Conservation (phyloP, 1,140 invertebrate genomes). For the Vanessa tameamea region DNA sequence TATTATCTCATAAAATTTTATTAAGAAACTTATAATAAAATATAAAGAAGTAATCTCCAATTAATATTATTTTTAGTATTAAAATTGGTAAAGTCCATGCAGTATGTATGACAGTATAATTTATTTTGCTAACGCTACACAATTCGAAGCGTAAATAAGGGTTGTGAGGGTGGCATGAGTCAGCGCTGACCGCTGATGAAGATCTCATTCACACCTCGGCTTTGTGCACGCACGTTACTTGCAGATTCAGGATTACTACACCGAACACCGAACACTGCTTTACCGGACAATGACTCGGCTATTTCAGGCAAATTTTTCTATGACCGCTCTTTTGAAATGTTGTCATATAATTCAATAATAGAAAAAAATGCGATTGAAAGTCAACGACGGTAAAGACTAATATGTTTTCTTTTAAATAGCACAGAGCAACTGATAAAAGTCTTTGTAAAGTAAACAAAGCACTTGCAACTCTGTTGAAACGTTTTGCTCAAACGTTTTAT, state of each 20-base stretch:
- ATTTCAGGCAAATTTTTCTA: slow-evolving; percentile 4
- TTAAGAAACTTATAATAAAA: too few relatives aligned
- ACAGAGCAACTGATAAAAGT: too few relatives aligned
- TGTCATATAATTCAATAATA: neutral
- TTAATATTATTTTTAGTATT: too few relatives aligned
- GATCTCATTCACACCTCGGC: slow-evolving; percentile 52
- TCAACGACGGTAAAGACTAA: too few relatives aligned
- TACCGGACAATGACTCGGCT: slow-evolving; percentile 19
- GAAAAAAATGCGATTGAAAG: too few relatives aligned
- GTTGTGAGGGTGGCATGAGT: slow-evolving; percentile 47
- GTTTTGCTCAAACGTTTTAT: too few relatives aligned
- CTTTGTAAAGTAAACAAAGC: too few relatives aligned
- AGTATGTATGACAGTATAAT: neutral
- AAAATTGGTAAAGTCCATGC: too few relatives aligned
- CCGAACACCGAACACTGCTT: neutral
- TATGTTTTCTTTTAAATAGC: too few relatives aligned
- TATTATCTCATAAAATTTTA: too few relatives aligned
- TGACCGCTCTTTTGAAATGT: neutral
- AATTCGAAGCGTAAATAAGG: slow-evolving; percentile 35
- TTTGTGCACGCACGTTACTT: slow-evolving; percentile 31
- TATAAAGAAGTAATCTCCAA: too few relatives aligned
- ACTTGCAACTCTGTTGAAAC: too few relatives aligned
- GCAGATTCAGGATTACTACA: slow-evolving; percentile 2
- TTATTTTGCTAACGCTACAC: slow-evolving; percentile 33
- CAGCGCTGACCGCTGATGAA: slow-evolving; percentile 45